Evolutionary conservation across 2,888 invertebrate genomes (phyloP).

Genomic region (Mesorhabditis sp.): DNA sequence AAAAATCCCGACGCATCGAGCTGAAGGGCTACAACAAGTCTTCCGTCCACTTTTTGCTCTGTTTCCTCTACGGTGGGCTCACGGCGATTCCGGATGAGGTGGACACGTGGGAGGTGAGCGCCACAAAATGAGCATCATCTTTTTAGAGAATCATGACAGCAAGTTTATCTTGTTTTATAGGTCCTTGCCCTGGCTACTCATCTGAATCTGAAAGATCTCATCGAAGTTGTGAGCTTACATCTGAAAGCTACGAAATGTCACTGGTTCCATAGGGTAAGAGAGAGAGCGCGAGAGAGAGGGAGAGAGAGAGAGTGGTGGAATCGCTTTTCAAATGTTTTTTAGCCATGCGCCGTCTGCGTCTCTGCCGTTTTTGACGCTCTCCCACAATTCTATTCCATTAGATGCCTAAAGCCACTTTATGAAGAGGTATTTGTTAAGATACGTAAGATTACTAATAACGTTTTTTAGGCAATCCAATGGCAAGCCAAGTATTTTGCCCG

Average conservation of each 20-base stretch:
- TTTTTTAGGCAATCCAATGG: conserved; percentile 39
- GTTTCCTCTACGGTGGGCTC: conserved; percentile 89
- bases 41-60: conserved; percentile 82
- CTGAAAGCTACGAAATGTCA: conserved; percentile 85
- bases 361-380: conserved; percentile 82
- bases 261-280: conserved; percentile 78
- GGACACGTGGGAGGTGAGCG: conserved; percentile 52
- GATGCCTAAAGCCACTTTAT: conserved; percentile 38
- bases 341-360: conserved; percentile 84
- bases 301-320: too few species aligned
- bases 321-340: conserved; percentile 17
- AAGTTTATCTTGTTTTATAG: conserved; percentile 36
- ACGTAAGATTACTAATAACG: neutral
- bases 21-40: conserved; percentile 70
- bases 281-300: neutral
- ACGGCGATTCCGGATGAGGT: conserved; percentile 76
- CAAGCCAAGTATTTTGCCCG: conserved; percentile 72
- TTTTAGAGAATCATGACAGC: conserved; percentile 64
- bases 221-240: conserved; percentile 83
- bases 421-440: conserved; percentile 34
- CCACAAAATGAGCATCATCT: neutral
- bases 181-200: conserved; percentile 80
- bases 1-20: conserved; percentile 35
- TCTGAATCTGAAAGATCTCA: conserved; percentile 82
- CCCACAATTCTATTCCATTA: conserved; percentile 71